Percentiles rank a stretch among this genome's conserved stretches.
Evolutionary conservation across 1,140 invertebrate genomes (phyloP).

Genomic region (Musca vetustissima): DNA sequence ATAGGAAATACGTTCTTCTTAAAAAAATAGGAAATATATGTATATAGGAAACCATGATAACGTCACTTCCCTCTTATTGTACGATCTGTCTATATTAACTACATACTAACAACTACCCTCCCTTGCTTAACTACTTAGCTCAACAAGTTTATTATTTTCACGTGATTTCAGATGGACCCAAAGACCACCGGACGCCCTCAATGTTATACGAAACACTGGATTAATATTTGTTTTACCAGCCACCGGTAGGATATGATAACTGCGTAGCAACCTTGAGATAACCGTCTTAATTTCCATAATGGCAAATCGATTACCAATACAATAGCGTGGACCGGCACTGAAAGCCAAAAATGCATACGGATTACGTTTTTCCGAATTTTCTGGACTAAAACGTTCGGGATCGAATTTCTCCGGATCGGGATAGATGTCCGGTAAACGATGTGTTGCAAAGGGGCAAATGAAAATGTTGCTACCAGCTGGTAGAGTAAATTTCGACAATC

Average conservation of each 20-base stretch:
- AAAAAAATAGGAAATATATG: too few species aligned
- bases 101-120: too few species aligned
- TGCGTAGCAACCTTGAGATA: conserved; percentile 65
- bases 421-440: conserved; percentile 66
- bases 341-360: conserved; percentile 71
- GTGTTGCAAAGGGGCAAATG: conserved; percentile 63
- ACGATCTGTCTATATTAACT: too few species aligned
- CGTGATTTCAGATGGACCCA: conserved; percentile 57
- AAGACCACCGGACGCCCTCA: conserved; percentile 61
- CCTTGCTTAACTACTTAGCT: too few species aligned
- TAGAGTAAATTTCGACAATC: conserved; percentile 53
- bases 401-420: conserved; percentile 72
- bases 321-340: conserved; percentile 62
- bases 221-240: conserved; percentile 58
- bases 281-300: conserved; percentile 72
- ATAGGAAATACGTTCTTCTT: too few species aligned
- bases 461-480: conserved; percentile 56
- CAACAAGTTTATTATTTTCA: conserved; percentile 20
- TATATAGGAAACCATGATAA: too few species aligned
- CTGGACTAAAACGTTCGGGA: conserved; percentile 69
- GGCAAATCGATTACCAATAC: conserved; percentile 70
- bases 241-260: conserved; percentile 59
- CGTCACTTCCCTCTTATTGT: too few species aligned
- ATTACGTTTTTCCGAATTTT: conserved; percentile 60
- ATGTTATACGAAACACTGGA: conserved; percentile 59